Percentiles rank a stretch among this genome's conserved stretches.
phyloP scores from a whole-genome alignment of 2,888 invertebrate species.

The Gari tellinella region DNA sequence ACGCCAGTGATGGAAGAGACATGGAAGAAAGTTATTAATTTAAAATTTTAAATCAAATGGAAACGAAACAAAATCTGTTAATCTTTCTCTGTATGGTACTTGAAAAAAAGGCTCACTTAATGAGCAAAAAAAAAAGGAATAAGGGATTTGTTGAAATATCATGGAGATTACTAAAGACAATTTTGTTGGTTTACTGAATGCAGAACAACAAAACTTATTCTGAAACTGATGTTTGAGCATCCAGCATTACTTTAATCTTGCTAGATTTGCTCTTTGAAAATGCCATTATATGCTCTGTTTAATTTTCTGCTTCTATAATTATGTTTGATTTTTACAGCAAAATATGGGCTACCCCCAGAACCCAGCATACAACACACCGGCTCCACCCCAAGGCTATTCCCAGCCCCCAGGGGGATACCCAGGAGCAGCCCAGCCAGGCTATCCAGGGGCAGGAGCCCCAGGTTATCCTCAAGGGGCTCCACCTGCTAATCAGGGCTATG shows the following conservation, averaged over 20 bases:
- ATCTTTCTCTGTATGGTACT: no score
- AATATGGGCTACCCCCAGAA: conserved; percentile 45
- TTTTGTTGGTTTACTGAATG: background rate
- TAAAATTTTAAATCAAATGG: no score
- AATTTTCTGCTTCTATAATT: background rate
- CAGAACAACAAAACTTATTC: no score
- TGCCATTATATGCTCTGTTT: no score
- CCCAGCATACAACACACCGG: conserved; percentile 49
- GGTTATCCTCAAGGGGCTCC: conserved; percentile 46
- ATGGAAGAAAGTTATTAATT: no score
- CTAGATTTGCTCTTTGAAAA: no score
- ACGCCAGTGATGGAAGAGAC: no score
- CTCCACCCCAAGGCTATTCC: conserved; percentile 44
- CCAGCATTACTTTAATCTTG: no score
- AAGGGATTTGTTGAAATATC: background rate
- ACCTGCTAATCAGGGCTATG: conserved; percentile 41
- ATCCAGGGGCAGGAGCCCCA: conserved; percentile 33
- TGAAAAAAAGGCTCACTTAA: no score
- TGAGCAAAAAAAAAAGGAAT: no score
- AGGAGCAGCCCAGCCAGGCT: conserved; percentile 42
- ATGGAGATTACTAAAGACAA: background rate
- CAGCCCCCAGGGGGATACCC: conserved; percentile 45
- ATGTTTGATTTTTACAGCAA: conserved; percentile 27
- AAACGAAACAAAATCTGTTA: no score
- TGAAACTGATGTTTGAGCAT: no score